Base-by-base conservation (phyloP, 1,140 invertebrate genomes). In the Campodea augens region DNA sequence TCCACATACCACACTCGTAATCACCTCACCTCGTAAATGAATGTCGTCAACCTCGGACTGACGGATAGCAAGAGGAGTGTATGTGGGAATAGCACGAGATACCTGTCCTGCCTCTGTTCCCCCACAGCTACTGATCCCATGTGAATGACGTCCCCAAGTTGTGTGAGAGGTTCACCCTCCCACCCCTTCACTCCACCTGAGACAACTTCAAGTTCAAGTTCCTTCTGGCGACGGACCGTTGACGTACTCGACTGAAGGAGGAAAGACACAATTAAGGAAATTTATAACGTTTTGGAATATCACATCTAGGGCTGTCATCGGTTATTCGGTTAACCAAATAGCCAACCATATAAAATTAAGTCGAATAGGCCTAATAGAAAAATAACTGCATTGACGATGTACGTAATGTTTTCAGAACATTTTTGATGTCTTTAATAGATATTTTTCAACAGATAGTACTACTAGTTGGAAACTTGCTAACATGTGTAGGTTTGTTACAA, bases 201-300 rank as follows among this genome's bases (percentile, higher is more conserved):
- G 49, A 98, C 68, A 29, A 98, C 85, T 67, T 97, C 91, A 36
- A 95, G 64, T 53, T 97, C 92, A 55, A 95, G 69, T 67, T 98
- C 92, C 63, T 92, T 93, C 58, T 95, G 86, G n/a, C 90, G 78
- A 40, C 92, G 68, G 20, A 82, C 74, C 22, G 78, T 74, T 43
- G 78, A 73, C 64, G 89, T 95, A 27, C 73, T 72, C 58, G 81
- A 77, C 87, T 91, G 54, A 5, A 43, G 24, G 45, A 27, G 37
- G 57, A 56, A 32, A 51, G 38, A 46, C 39, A 50, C n/a, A 48
- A 49, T 40, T 38, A 41, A 43, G 29, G 38, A 22, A 32, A 25
- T 36, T 41, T 21, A 21, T 45, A 29, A 47, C n/a, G n/a, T 37
- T 21, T 4, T 45, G 38, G 18, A 41, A 41, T 15, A 43, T 37